Conservation (phyloP, 2,797 vertebrate species). For the Gadopsis bispinosus region DNA sequence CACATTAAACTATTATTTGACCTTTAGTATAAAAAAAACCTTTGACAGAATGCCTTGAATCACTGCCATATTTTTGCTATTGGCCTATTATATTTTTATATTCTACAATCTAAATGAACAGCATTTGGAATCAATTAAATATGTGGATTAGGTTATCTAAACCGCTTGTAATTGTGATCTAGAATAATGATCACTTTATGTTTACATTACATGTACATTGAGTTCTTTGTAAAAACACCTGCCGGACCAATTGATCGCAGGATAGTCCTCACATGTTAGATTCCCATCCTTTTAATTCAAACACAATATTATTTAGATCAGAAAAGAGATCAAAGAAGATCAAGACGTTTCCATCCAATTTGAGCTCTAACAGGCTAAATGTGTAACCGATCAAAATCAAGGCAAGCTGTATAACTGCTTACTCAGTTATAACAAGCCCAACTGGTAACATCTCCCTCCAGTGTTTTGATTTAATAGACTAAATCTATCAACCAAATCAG, state of each 20-base stretch:
- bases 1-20: constrained; percentile 1
- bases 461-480: constrained; percentile 58
- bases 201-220: neutral
- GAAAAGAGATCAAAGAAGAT: constrained; percentile 18
- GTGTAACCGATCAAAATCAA: constrained; percentile 40
- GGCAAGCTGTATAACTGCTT: constrained; percentile 49
- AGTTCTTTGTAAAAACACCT: neutral
- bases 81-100: neutral
- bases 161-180: neutral
- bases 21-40: neutral
- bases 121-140: neutral
- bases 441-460: constrained; percentile 40
- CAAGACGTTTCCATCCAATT: constrained; percentile 33
- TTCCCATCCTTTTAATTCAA: neutral
- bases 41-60: neutral
- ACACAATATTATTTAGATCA: constrained; percentile 2
- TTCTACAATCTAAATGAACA: neutral
- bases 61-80: neutral
- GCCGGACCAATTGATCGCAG: neutral
- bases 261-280: neutral
- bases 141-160: neutral
- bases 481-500: constrained; percentile 62
- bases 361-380: constrained; percentile 28
- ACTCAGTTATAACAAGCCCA: constrained; percentile 45
- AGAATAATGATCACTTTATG: neutral